Base-by-base conservation (phyloP, 2,797 vertebrate genomes). In the Catostomus latipinnis region DNA sequence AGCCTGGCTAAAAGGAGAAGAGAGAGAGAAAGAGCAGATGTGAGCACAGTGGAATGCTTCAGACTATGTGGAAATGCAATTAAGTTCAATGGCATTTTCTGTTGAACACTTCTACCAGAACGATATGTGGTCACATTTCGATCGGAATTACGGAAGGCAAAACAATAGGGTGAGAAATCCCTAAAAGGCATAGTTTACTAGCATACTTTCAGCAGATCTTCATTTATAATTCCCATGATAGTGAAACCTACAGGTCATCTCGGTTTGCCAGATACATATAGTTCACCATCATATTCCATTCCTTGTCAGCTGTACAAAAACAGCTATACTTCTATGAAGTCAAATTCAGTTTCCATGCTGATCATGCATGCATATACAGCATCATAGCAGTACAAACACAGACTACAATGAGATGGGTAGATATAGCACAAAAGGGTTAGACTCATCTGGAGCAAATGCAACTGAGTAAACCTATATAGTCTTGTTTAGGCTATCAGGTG, bases 1-100 rank as follows among this genome's bases (percentile, higher is more conserved):
- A 93, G 88, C 87, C 92, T 94, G 82, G 93, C 93, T 94, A 90
- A 66, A 82, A 78, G 86, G 57, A 70, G 66, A 2, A 74, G 65
- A 77, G 62, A 76, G 54, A 70, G 68, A 80, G 46, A 67, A 5
- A 68, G 66, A 72, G 34, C 34, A 45, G 76, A 79, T 68, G 61
- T 83, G 43, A 82, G 52, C n/a, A 53, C 34, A 11, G 43, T 69
- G 79, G 60, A 78, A 66, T 63, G 65, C 16, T 67, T n/a, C 34
- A 54, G 73, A 78, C 84, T 87, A 87, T 74, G 69, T 80, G 87
- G 82, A 88, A 85, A 84, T 46, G 65, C 67, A 6, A 80, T 85
- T 89, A 81, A 89, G 84, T 87, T 87, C 81, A 67, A 61, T 87
- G 90, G 88, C 76, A 91, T 93, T 93, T 93, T 87, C 87, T 90